Evolutionary conservation across 2,797 vertebrate genomes (phyloP).

Genomic region (Anas bahamensis): DNA sequence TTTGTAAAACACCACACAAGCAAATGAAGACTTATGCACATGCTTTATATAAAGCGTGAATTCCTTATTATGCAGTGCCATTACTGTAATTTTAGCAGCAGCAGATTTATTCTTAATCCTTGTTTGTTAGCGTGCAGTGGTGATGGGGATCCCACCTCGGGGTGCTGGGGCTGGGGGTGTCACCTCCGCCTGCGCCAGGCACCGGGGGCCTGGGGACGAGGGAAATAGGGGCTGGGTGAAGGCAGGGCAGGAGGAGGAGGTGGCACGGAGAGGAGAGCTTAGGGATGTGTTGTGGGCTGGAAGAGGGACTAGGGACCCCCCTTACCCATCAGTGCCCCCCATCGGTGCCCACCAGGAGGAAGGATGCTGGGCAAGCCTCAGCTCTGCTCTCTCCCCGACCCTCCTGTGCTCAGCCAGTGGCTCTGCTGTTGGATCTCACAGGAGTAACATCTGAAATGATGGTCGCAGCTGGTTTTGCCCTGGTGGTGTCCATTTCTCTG

Average conservation of each 20-base stretch:
- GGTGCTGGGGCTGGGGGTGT: neutral
- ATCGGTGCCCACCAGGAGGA: neutral
- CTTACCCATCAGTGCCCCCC: no score
- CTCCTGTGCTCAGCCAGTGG: neutral
- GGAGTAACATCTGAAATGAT: no score
- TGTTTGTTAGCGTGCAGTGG: neutral
- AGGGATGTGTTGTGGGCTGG: neutral
- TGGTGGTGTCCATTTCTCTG: neutral
- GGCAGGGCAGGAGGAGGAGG: neutral
- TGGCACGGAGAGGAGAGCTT: neutral
- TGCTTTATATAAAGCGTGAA: neutral
- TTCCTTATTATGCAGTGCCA: neutral
- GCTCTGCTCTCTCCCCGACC: neutral
- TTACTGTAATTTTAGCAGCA: neutral
- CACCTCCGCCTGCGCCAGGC: neutral
- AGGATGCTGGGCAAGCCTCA: neutral
- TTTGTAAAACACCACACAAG: neutral
- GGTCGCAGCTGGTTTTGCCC: neutral
- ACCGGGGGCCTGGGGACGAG: neutral
- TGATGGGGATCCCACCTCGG: no score
- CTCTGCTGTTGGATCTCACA: neutral
- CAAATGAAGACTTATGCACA: neutral
- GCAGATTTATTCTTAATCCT: neutral
- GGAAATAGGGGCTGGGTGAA: fast-evolving
- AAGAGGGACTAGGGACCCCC: neutral